Evolutionary conservation across 1,140 invertebrate genomes (phyloP).

Genomic region (Drosophila nigrodunni): DNA sequence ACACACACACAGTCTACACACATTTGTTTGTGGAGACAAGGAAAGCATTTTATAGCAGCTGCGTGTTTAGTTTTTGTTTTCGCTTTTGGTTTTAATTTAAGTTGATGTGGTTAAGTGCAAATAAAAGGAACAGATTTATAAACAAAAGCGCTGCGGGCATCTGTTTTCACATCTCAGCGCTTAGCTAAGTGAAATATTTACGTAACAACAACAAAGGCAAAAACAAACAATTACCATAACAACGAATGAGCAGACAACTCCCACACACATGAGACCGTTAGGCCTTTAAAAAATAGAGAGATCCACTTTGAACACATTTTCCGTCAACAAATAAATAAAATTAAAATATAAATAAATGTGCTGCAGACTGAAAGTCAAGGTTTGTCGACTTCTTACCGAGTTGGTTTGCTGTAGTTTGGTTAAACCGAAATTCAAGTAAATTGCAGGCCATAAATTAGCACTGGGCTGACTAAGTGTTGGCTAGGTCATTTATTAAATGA

Average conservation of each 20-base stretch:
- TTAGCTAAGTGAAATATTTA: slow-evolving; percentile 67
- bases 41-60: slow-evolving; percentile 59
- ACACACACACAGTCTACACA: slow-evolving; percentile 17
- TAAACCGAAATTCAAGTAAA: slow-evolving; percentile 53
- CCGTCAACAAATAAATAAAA: slow-evolving; percentile 26
- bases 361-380: slow-evolving; percentile 24
- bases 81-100: slow-evolving; percentile 72
- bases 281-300: slow-evolving; percentile 42
- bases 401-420: slow-evolving; percentile 10
- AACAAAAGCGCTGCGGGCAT: slow-evolving; percentile 45
- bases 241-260: slow-evolving; percentile 31
- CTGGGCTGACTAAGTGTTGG: slow-evolving; percentile 31
- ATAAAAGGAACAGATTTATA: slow-evolving; percentile 77
- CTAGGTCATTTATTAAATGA: slow-evolving; percentile 55
- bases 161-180: slow-evolving; percentile 27
- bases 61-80: slow-evolving; percentile 55
- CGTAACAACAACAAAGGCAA: slow-evolving; percentile 22
- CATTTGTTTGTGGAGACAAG: slow-evolving; percentile 12
- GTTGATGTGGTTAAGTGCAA: slow-evolving; percentile 75
- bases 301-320: slow-evolving; percentile 40
- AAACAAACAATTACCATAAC: not conserved
- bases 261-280: slow-evolving; percentile 41
- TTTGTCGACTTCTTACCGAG: slow-evolving; percentile 8
- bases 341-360: slow-evolving; percentile 19
- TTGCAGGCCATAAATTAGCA: slow-evolving; percentile 43